Evolutionary conservation across 1,140 invertebrate species (phyloP).

Genomic region (Lineus longissimus): DNA sequence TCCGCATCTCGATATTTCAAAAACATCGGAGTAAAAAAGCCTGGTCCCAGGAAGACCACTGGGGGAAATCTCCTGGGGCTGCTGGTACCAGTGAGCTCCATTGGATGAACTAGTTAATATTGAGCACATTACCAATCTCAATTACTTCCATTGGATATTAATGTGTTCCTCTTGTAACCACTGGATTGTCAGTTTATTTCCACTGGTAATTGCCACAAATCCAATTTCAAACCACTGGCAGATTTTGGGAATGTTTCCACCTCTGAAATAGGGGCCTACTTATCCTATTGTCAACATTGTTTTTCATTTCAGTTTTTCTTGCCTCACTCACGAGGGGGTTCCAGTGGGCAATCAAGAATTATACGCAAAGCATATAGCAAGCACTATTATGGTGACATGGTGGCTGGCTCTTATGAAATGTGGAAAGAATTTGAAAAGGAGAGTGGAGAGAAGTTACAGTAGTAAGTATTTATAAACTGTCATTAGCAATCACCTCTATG

Average conservation of each 20-base stretch:
- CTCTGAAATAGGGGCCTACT: too few species aligned
- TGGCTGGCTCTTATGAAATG: slow-evolving; percentile 37
- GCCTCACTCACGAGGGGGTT: slow-evolving; percentile 46
- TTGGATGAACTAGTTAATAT: too few species aligned
- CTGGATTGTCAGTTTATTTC: too few species aligned
- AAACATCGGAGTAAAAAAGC: background rate
- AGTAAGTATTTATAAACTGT: slow-evolving; percentile 19
- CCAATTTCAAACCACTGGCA: too few species aligned
- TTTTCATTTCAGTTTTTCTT: slow-evolving; percentile 39
- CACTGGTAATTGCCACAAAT: too few species aligned
- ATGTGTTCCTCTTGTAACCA: too few species aligned
- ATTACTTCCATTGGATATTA: too few species aligned
- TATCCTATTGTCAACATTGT: background rate
- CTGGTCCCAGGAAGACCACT: background rate
- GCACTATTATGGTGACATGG: slow-evolving; percentile 40
- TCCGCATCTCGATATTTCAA: background rate
- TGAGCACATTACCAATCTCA: too few species aligned
- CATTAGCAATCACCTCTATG: too few species aligned
- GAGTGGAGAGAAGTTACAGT: slow-evolving; percentile 24
- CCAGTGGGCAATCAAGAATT: slow-evolving; percentile 46
- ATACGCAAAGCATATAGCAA: slow-evolving; percentile 41
- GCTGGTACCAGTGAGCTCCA: too few species aligned
- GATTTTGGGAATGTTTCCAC: too few species aligned
- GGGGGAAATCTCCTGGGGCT: background rate
- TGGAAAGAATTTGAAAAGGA: slow-evolving; percentile 37